phyloP scores from a whole-genome alignment of 2,888 invertebrate genomes.

The Agriotes lineatus region DNA sequence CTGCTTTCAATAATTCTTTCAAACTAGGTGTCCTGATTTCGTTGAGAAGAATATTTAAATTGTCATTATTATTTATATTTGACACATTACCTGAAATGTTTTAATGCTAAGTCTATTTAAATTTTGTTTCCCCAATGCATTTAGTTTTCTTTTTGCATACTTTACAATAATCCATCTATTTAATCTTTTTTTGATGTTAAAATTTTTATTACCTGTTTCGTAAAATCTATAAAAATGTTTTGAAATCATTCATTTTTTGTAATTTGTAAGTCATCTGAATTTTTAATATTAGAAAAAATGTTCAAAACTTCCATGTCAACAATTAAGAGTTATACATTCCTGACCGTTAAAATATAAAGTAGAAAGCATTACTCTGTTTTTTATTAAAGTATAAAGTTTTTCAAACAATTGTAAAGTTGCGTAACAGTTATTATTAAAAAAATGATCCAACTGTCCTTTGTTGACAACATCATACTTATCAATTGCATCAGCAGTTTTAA shows the following conservation, averaged over 20 bases:
- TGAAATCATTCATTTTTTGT: background rate
- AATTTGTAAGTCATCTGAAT: background rate
- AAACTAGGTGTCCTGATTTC: no score
- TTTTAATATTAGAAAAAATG: background rate
- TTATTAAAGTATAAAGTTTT: conserved; percentile 1
- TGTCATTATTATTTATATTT: no score
- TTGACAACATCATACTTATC: conserved; percentile 15
- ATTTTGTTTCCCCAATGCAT: no score
- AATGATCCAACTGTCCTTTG: conserved; percentile 1
- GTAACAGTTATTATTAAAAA: background rate
- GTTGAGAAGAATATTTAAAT: no score
- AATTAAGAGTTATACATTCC: background rate
- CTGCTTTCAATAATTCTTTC: no score
- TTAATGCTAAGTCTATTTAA: background rate
- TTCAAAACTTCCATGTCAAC: background rate
- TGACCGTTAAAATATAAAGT: background rate
- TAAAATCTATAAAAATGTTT: background rate
- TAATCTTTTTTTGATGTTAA: no score
- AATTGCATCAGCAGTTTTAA: conserved; percentile 6
- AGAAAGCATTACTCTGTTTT: background rate
- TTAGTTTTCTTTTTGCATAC: no score
- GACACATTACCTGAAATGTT: no score
- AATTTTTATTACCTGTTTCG: no score
- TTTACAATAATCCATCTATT: no score
- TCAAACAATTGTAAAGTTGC: background rate